Evolutionary conservation across 2,888 invertebrate genomes (phyloP).

Genomic region (Andrena fulva): DNA sequence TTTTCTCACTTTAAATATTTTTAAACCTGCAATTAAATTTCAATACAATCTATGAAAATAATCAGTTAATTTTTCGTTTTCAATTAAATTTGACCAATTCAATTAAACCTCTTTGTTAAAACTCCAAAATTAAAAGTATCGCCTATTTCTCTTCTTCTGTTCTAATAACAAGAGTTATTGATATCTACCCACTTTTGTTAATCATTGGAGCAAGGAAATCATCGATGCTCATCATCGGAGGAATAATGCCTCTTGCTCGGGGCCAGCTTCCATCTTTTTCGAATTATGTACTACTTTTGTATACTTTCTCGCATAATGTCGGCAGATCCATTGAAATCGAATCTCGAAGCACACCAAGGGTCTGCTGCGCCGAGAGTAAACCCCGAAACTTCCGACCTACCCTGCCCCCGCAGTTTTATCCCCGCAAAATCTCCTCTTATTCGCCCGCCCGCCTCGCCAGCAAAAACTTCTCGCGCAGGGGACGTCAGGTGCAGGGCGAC

Average conservation of each 20-base stretch:
- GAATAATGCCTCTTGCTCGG: not conserved
- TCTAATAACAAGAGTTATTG: too few species aligned
- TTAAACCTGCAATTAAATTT: not conserved
- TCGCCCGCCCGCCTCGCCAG: conserved; percentile 59
- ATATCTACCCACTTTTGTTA: not conserved
- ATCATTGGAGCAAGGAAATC: not conserved
- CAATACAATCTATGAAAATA: too few species aligned
- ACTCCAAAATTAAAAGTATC: too few species aligned
- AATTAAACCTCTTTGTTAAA: too few species aligned
- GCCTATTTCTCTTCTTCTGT: too few species aligned
- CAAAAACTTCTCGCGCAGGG: conserved; percentile 60
- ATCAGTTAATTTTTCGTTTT: too few species aligned
- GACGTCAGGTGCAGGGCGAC: conserved; percentile 68
- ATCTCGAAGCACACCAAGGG: conserved; percentile 38
- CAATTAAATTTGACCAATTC: too few species aligned
- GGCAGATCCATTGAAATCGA: conserved; percentile 50
- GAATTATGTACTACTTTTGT: conserved; percentile 4
- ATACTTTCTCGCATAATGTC: not conserved
- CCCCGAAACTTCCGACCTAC: conserved; percentile 59
- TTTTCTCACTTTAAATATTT: not conserved
- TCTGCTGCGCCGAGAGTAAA: conserved; percentile 42
- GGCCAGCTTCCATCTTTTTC: not conserved
- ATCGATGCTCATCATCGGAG: not conserved
- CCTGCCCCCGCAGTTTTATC: conserved; percentile 64
- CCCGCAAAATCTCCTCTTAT: conserved; percentile 68